phyloP scores from a whole-genome alignment of 1,140 invertebrate species.

The Hyles euphorbiae region DNA sequence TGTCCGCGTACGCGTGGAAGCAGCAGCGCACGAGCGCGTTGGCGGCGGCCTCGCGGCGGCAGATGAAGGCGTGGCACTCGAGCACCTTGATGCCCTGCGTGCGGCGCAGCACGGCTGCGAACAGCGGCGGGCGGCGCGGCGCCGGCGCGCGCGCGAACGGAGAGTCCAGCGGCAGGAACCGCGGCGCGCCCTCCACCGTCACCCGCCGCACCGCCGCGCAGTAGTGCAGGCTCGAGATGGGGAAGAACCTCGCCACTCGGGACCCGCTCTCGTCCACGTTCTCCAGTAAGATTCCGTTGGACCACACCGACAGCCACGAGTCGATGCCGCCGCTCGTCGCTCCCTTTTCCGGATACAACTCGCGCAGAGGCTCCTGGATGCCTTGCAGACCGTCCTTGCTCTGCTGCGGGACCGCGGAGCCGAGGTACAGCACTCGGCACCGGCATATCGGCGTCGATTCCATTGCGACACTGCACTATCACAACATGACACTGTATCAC shows the following conservation, averaged over 20 bases:
- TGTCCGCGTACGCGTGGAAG: conserved; percentile 96
- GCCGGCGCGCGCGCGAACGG: conserved; percentile 94
- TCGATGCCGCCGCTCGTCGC: conserved; percentile 95
- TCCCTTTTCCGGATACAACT: conserved; percentile 94
- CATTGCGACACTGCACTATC: conserved; percentile 69
- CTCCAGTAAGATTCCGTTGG: conserved; percentile 95
- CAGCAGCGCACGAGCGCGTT: conserved; percentile 95
- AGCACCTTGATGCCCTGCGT: conserved; percentile 99
- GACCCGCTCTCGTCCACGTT: conserved; percentile 97
- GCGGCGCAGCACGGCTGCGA: conserved; percentile 95
- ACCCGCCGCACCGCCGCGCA: conserved; percentile 96
- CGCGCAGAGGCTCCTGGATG: conserved; percentile 96
- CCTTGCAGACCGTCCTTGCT: conserved; percentile 98
- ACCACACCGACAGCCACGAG: conserved; percentile 98
- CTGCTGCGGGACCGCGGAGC: conserved; percentile 96
- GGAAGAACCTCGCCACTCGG: conserved; percentile 97
- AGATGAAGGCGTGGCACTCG: conserved; percentile 99
- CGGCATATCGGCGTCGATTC: conserved; percentile 94
- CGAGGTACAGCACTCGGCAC: conserved; percentile 98
- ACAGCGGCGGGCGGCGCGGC: conserved; percentile 93
- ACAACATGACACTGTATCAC: conserved; percentile 67
- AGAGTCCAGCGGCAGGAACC: conserved; percentile 97
- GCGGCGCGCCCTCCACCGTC: conserved; percentile 82
- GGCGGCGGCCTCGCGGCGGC: conserved; percentile 95
- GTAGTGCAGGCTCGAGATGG: conserved; percentile 96